Percentiles rank a stretch among this genome's conserved stretches.
Conservation (phyloP, 2,888 invertebrate species). For the Tenthredo distinguenda region DNA sequence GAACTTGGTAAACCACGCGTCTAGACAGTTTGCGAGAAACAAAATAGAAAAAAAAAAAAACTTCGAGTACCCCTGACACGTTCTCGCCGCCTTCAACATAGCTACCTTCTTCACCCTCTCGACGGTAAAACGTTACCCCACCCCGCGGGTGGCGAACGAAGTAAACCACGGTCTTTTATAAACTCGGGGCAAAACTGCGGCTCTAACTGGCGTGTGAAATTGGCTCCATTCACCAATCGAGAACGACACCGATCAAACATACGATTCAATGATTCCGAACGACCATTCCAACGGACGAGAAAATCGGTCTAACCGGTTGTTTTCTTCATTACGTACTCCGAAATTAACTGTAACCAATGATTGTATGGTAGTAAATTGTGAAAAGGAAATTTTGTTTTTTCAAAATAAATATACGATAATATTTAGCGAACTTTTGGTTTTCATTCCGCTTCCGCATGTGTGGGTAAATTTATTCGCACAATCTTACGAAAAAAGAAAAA, state of each 20-base stretch:
- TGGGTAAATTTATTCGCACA: background rate
- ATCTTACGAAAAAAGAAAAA: background rate
- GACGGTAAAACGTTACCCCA: slow-evolving; percentile 29
- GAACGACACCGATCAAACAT: background rate
- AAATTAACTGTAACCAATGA: background rate
- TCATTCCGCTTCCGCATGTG: background rate
- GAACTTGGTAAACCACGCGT: slow-evolving; percentile 23
- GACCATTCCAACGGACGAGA: background rate
- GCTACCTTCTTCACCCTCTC: slow-evolving; percentile 23
- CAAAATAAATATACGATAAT: background rate
- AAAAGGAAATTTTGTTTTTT: background rate
- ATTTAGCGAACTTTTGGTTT: background rate
- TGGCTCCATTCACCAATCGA: slow-evolving; percentile 27
- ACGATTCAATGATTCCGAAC: slow-evolving; percentile 10
- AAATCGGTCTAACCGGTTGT: background rate
- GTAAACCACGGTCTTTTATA: slow-evolving; percentile 15
- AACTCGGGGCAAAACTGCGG: background rate
- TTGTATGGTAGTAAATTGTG: background rate
- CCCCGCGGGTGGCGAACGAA: slow-evolving; percentile 8
- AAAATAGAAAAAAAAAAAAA: slow-evolving; percentile 21
- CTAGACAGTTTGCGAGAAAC: slow-evolving; percentile 26
- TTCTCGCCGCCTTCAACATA: slow-evolving; percentile 11
- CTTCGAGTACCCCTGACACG: slow-evolving; percentile 41
- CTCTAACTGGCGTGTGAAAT: slow-evolving; percentile 3
- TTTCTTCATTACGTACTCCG: background rate